Percentiles rank a stretch among this genome's conserved stretches.
phyloP scores from a whole-genome alignment of 2,888 invertebrate species.

The Trachelus troglodyta region DNA sequence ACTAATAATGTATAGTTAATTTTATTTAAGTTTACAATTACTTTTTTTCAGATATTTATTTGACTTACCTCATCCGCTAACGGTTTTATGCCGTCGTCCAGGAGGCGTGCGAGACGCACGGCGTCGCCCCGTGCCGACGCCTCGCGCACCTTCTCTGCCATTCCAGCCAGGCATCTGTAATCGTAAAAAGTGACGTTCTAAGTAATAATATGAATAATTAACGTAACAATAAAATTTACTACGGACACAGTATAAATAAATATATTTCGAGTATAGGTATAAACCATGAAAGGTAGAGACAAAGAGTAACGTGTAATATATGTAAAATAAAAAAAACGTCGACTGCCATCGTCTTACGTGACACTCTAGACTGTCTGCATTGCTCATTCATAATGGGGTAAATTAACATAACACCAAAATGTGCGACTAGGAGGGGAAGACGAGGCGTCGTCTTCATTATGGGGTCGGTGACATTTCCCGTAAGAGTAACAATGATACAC shows the following conservation, averaged over 20 bases:
- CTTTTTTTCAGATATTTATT: not conserved
- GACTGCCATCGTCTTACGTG: not conserved
- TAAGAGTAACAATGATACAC: constrained; percentile 50
- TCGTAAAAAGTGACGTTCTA: not conserved
- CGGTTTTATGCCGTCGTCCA: constrained; percentile 62
- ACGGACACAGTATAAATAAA: not conserved
- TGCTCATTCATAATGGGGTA: constrained; percentile 8
- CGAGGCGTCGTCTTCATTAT: constrained; percentile 31
- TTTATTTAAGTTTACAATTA: not conserved
- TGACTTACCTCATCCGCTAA: constrained; percentile 61
- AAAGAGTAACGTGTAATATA: not conserved
- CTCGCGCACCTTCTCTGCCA: constrained; percentile 67
- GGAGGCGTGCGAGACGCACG: constrained; percentile 61
- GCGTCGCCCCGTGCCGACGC: constrained; percentile 66
- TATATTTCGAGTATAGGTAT: not conserved
- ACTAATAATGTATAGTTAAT: not conserved
- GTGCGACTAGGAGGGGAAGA: not conserved
- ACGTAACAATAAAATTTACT: not conserved
- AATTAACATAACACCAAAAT: constrained; percentile 20
- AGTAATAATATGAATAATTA: constrained; percentile 18
- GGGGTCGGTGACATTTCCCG: constrained; percentile 5
- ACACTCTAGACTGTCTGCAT: not conserved
- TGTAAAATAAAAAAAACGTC: not conserved
- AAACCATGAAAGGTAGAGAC: not conserved
- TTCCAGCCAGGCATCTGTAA: constrained; percentile 57